A percentile compares a stretch with the other conserved stretches of the same genome.
Conservation (phyloP, 2,888 invertebrate species). For the Nephrocerus scutellatus region DNA sequence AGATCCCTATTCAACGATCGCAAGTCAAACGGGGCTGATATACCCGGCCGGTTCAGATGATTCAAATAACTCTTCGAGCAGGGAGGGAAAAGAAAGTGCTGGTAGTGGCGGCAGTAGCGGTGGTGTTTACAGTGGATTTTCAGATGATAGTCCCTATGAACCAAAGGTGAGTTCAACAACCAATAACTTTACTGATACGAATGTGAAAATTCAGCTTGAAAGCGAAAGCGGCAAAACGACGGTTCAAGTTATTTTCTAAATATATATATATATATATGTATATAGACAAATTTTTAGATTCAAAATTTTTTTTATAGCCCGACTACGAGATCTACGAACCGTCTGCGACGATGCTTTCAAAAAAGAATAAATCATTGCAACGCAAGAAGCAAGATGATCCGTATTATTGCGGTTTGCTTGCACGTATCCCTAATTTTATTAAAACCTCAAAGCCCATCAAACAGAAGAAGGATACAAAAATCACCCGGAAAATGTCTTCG, state of each 20-base stretch:
- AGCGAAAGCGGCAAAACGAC: too few relatives aligned
- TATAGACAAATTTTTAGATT: background rate
- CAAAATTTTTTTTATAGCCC: conserved; percentile 28
- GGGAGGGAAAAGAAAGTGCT: conserved; percentile 35
- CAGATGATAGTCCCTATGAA: conserved; percentile 43
- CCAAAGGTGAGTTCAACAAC: conserved; percentile 35
- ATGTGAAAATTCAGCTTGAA: background rate
- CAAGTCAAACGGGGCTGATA: conserved; percentile 45
- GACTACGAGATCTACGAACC: conserved; percentile 40
- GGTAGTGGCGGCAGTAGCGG: too few relatives aligned
- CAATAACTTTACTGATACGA: background rate
- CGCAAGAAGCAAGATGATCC: conserved; percentile 56
- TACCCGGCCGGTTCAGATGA: conserved; percentile 41
- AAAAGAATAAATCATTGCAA: conserved; percentile 26
- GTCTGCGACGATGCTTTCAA: conserved; percentile 30
- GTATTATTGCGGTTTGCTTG: conserved; percentile 62
- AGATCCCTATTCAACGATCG: conserved; percentile 46
- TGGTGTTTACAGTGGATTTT: too few relatives aligned
- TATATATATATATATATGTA: background rate
- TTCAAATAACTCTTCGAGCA: conserved; percentile 37
- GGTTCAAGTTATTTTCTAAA: background rate
- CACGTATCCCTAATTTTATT: conserved; percentile 63
- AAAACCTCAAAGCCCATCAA: conserved; percentile 48
- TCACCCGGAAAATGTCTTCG: conserved; percentile 44
- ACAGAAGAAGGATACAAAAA: conserved; percentile 39